Base-by-base conservation (phyloP, 2,113 vertebrate genomes). In the Murina feae region DNA sequence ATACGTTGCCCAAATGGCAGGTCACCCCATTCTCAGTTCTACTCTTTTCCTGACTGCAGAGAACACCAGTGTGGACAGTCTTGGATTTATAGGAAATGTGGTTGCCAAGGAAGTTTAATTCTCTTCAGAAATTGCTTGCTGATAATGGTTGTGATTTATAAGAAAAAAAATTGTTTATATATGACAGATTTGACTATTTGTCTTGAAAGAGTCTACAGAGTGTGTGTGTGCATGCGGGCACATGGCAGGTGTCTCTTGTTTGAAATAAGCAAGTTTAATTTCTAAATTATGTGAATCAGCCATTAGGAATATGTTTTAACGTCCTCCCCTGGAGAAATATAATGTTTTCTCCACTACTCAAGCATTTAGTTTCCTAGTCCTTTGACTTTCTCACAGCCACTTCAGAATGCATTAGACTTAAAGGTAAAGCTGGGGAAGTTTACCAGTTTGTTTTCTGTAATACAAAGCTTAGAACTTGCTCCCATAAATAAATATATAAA, bases 161-260 rank as follows among this genome's bases (percentile, higher is more conserved):
- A 95, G 92, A 95, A 95, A 95, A 95, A 63, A 6, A 78, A 66
- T 4, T 84, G 79, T 4, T 92, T 92, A 72, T 78, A 72, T 78
- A 84, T 86, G 58, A 3, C 37, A 58, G 16, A 30, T 83, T 65
- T 93, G 90, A 78, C 84, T 83, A 18, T 42, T 96, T 91, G 63
- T 25, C 9, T 37, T 39, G 23, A 72, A 89, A 89, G 37, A 65
- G 25, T 47, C 17, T 92, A 9, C 4, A 76, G 71, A 35, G 3
- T 30, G 18, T 63, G 25, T 49, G 25, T 42, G 37, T 68, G 37
- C 65, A 1, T n/a, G 21, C 2, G 9, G 8, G 4, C n/a, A 66
- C 17, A 39, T 14, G 20, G 2, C 42, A 86, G n/a, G 68, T 90
- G 17, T 17, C 23, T 80, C 66, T 87, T 76, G 4, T 58, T 63